Evolutionary conservation across 2,888 invertebrate species (phyloP), one percentile per base, ranked within the genome.

Genomic region (Drosophila sordidapex): DNA sequence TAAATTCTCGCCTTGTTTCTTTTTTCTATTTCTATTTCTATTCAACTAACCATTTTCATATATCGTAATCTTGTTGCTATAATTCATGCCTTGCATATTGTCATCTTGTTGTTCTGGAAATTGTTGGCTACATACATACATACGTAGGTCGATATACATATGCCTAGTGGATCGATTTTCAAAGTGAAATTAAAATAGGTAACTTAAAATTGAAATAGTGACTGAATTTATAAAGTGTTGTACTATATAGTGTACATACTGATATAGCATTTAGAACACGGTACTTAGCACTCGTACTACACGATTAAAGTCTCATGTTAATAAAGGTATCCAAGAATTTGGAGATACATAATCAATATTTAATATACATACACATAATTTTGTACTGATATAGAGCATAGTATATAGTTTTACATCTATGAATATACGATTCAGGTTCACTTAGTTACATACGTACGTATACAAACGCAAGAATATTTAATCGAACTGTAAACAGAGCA

Each of bases 381-480:
- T 46, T 69, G 69, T 70, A 51, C 33, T 60, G 70, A 70, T 67
- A 76, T 71, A 72, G 71, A 72, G 69, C 61, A 70, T 54, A 70
- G 63, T 67, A 57, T 58, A 59, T 67, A 66, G 63, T 49, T 59
- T 58, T 76, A 67, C 76, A 76, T 80, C 63, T 79, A 74, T 70
- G 81, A 61, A 64, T 79, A 68, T 77, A 75, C 72, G 75, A 68
- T 68, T 79, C 70, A 74, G 68, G 40, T 61, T 81, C 74, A 78
- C 78, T 80, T 71, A 71, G 79, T 81, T 85, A 79, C 79, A 83
- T 82, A 83, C 83, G 67, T 85, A 81, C 72, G 76, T 76, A 83
- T 78, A 83, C 74, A 81, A 76, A 74, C 74, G 75, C 79, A 81
- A 76, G 70, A 71, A 82, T 76, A 71, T 66, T 62, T 79, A 78